These are phyloP conservation scores for Eidolon helvum DNA, from an alignment of 2,113 vertebrate genomes.

Conservation along the genomic window DNA sequence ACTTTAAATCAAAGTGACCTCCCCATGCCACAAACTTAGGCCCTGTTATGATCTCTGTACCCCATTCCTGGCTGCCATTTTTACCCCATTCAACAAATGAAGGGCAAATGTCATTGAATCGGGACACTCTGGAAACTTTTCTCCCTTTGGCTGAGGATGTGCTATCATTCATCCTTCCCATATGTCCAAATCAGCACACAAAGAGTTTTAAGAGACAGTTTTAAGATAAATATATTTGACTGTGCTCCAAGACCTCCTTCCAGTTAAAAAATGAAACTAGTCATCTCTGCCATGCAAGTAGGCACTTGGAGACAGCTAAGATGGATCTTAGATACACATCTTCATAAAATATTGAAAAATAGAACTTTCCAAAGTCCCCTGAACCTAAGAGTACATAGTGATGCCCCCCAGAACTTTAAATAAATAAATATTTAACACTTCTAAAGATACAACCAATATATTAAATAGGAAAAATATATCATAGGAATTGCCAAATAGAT, in stretches of 20 bases:
- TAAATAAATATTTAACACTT: not conserved
- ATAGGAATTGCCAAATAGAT: not conserved
- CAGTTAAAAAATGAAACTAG: not conserved
- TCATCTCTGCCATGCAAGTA: not conserved
- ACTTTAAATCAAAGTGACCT: not conserved
- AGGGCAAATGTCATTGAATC: not conserved
- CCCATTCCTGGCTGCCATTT: not conserved
- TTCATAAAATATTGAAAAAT: not conserved
- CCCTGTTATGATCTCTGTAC: not conserved
- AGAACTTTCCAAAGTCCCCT: not conserved
- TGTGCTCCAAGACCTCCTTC: not conserved
- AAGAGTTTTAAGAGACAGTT: not conserved
- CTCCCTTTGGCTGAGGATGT: not conserved
- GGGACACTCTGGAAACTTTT: not conserved
- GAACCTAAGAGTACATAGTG: not conserved
- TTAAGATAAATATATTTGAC: not conserved
- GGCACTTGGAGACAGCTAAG: not conserved
- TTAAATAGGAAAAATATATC: not conserved
- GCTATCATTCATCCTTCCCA: not conserved
- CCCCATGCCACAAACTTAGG: not conserved
- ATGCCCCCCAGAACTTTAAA: not conserved
- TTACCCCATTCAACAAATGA: not conserved
- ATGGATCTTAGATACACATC: not conserved
- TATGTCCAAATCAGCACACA: not conserved
- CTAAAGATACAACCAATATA: not conserved